phyloP scores from a whole-genome alignment of 2,113 vertebrate species.

The Dunckerocampus dactyliophorus region DNA sequence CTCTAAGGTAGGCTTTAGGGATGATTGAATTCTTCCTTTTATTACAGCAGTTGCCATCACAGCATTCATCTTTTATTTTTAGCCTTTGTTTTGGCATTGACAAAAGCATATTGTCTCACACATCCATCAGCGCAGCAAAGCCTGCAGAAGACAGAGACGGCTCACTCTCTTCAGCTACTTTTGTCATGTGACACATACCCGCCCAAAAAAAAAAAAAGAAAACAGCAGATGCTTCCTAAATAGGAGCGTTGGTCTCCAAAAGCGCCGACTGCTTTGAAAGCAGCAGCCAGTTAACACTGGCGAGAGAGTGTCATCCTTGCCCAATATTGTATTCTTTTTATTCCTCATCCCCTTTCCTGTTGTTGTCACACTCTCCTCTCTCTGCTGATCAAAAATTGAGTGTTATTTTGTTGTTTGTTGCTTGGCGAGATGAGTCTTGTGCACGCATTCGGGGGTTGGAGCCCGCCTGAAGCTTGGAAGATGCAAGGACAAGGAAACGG shows the following conservation, averaged over 20 bases:
- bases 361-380: constrained; percentile 28
- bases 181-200: constrained; percentile 54
- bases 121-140: constrained; percentile 44
- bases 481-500: constrained; percentile 15
- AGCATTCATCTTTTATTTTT: constrained; percentile 42
- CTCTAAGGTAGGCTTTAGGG: constrained; percentile 18
- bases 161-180: constrained; percentile 44
- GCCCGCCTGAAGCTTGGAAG: constrained; percentile 27
- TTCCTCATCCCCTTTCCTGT: constrained; percentile 31
- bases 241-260: too few species aligned
- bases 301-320: constrained; percentile 36
- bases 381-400: constrained; percentile 42
- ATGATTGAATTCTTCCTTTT: too few species aligned
- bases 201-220: not conserved
- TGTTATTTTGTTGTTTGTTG: constrained; percentile 47
- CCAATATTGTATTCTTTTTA: constrained; percentile 50
- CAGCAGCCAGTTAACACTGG: constrained; percentile 36
- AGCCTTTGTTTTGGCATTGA: constrained; percentile 45
- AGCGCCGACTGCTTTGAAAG: too few species aligned
- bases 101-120: constrained; percentile 27
- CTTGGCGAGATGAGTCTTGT: constrained; percentile 24
- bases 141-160: constrained; percentile 45
- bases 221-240: too few species aligned
- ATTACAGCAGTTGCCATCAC: constrained; percentile 43
- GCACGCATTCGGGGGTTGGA: constrained; percentile 14